phyloP scores from a whole-genome alignment of 2,113 vertebrate species.

The Psilopogon haemacephalus region DNA sequence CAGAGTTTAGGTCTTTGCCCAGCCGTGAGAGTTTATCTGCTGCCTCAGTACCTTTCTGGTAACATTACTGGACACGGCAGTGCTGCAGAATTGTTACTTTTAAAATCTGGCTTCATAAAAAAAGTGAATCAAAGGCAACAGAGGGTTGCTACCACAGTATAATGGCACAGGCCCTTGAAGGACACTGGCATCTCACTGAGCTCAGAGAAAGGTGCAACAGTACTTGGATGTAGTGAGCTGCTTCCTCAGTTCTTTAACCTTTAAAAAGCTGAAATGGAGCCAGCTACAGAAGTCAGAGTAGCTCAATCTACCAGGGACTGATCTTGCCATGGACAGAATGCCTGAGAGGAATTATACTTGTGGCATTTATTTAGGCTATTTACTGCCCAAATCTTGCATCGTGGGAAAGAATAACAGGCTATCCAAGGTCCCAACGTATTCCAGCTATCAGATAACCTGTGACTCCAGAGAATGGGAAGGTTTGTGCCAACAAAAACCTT shows the following conservation, averaged over 20 bases:
- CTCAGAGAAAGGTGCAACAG: not conserved
- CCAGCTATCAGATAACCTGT: slow-evolving; percentile 11
- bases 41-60: not conserved
- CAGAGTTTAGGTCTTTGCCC: not conserved
- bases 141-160: not conserved
- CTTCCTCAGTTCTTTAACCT: not conserved
- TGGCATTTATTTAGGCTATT: slow-evolving; percentile 31
- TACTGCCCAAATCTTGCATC: slow-evolving; percentile 21
- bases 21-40: not conserved
- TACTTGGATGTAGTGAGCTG: not conserved
- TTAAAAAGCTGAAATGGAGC: not conserved
- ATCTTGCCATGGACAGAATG: not conserved
- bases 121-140: not conserved
- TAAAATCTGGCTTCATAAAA: not conserved
- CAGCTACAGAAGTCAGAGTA: not conserved
- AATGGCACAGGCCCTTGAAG: not conserved
- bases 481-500: slow-evolving; percentile 44
- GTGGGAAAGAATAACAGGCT: slow-evolving; percentile 59
- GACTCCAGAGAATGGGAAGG: not conserved
- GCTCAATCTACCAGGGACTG: not conserved
- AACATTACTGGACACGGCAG: not conserved
- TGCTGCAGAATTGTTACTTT: not conserved
- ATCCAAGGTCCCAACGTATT: not conserved
- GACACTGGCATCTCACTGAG: not conserved
- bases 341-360: slow-evolving; percentile 14